phyloP scores from a whole-genome alignment of 1,140 invertebrate genomes.

The Drosophila nigromelanica region DNA sequence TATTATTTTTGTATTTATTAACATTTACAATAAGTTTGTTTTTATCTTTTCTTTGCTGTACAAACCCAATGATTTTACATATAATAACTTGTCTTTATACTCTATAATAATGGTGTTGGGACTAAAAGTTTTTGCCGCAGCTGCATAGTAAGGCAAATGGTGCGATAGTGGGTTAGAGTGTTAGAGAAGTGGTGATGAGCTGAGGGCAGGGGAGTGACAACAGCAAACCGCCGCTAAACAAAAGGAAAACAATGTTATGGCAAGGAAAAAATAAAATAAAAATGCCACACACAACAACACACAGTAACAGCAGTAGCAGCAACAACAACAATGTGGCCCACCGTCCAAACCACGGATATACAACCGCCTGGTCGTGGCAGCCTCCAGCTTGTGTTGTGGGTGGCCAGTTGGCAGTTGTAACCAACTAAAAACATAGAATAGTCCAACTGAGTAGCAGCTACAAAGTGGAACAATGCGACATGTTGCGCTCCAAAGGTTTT shows the following conservation, averaged over 20 bases:
- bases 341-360: slow-evolving; percentile 30
- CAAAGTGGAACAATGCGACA: slow-evolving; percentile 77
- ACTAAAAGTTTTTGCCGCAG: slow-evolving; percentile 54
- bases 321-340: slow-evolving; percentile 38
- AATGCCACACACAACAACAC: slow-evolving; percentile 55
- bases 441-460: slow-evolving; percentile 31
- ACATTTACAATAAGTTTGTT: not conserved
- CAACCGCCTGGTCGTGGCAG: slow-evolving; percentile 23
- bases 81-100: slow-evolving; percentile 25
- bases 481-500: slow-evolving; percentile 74
- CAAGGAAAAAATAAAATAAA: slow-evolving; percentile 37
- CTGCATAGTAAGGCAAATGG: slow-evolving; percentile 39
- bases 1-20: too few species aligned
- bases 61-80: slow-evolving; percentile 18
- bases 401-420: slow-evolving; percentile 17
- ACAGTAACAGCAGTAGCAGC: slow-evolving; percentile 35
- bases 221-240: slow-evolving; percentile 58
- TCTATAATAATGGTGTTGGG: slow-evolving; percentile 29
- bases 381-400: slow-evolving; percentile 11
- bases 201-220: slow-evolving; percentile 3
- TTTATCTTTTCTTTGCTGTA: not conserved
- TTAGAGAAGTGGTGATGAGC: slow-evolving; percentile 9
- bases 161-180: slow-evolving; percentile 2
- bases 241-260: slow-evolving; percentile 78
- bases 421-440: slow-evolving; percentile 8